Percentiles rank a stretch among this genome's conserved stretches.
These are phyloP conservation scores for Aspiorhynchus laticeps DNA, from an alignment of 2,113 vertebrate genomes.

Conservation along the genomic window DNA sequence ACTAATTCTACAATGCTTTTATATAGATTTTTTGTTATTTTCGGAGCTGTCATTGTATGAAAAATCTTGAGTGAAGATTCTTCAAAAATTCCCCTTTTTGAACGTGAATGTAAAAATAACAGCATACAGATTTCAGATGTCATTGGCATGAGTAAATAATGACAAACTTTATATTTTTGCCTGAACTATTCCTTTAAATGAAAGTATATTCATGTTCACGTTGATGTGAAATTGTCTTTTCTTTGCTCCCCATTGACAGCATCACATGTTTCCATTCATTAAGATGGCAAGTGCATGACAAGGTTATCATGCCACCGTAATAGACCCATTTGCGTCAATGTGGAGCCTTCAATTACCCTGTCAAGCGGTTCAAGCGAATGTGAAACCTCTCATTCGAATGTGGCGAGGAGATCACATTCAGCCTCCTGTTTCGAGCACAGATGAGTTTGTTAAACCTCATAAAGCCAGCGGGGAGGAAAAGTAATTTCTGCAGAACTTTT, in stretches of 20 bases:
- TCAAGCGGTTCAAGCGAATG: slow-evolving; percentile 14
- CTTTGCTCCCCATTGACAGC: background rate
- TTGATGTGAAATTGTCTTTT: slow-evolving; percentile 19
- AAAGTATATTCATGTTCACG: background rate
- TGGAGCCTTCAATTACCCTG: slow-evolving; percentile 29
- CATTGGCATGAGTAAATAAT: background rate
- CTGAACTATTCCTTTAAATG: background rate
- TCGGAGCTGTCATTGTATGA: background rate
- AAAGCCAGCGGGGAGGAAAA: slow-evolving; percentile 28
- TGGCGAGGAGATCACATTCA: background rate
- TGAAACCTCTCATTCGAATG: background rate
- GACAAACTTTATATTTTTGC: background rate
- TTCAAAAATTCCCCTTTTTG: background rate
- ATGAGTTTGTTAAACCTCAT: slow-evolving; percentile 45
- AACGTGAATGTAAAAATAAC: background rate
- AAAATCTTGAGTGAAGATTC: background rate
- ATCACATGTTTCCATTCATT: slow-evolving; percentile 6
- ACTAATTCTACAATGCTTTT: background rate
- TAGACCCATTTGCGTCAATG: slow-evolving; percentile 16
- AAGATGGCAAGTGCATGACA: slow-evolving; percentile 27
- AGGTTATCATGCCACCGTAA: slow-evolving; percentile 9
- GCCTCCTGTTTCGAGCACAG: slow-evolving; percentile 2
- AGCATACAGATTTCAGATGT: background rate
- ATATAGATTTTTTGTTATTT: background rate
- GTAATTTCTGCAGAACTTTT: slow-evolving; percentile 39